Evolutionary conservation across 2,888 invertebrate species (phyloP).

Genomic region (Ligdia adustata): DNA sequence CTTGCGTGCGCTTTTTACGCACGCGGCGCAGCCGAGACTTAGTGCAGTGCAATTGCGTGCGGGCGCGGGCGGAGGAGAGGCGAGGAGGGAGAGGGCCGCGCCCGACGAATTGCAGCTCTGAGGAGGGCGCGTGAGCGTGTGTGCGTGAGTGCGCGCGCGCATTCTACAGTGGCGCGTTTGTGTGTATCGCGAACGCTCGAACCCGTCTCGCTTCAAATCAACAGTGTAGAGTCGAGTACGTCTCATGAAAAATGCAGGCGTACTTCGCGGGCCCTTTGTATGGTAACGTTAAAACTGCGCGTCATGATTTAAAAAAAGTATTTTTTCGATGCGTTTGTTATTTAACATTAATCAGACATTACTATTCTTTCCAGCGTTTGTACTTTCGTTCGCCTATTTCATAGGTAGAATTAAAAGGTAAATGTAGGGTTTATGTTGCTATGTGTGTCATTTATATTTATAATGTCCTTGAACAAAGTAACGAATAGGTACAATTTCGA

Average conservation of each 20-base stretch:
- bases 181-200: slow-evolving; percentile 56
- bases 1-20: slow-evolving; percentile 83
- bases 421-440: not conserved
- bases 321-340: slow-evolving; percentile 24
- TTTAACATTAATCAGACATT: slow-evolving; percentile 17
- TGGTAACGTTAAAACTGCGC: slow-evolving; percentile 72
- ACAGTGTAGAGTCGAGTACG: slow-evolving; percentile 73
- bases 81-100: slow-evolving; percentile 52
- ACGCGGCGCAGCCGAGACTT: slow-evolving; percentile 69
- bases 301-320: slow-evolving; percentile 58
- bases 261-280: slow-evolving; percentile 69
- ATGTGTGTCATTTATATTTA: no score
- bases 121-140: slow-evolving; percentile 69
- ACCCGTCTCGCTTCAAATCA: slow-evolving; percentile 54
- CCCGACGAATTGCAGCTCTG: slow-evolving; percentile 81
- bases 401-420: slow-evolving; percentile 5
- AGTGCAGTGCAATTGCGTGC: slow-evolving; percentile 83
- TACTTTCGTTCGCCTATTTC: no score
- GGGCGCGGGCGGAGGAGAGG: slow-evolving; percentile 56
- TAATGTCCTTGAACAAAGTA: no score
- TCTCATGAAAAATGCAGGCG: slow-evolving; percentile 74
- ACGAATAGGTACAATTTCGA: no score
- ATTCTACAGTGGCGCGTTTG: slow-evolving; percentile 41
- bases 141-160: slow-evolving; percentile 75
- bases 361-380: slow-evolving; percentile 8